Evolutionary conservation across 2,797 vertebrate species (phyloP), one percentile per base, ranked within the genome.

Genomic region (Centroberyx gerrardi): DNA sequence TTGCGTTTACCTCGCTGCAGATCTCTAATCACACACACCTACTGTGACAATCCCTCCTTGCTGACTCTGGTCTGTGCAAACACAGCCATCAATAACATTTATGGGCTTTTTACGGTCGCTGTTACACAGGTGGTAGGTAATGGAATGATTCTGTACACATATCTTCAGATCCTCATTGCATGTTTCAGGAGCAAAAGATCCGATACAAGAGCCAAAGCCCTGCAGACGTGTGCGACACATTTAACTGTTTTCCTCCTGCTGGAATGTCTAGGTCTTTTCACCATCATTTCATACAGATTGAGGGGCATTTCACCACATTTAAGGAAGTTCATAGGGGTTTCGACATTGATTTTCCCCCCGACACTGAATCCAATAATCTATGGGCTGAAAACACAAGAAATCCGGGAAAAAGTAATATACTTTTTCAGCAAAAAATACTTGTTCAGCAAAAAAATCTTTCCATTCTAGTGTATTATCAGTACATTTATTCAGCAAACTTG

Each of bases 171-270:
- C 27, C 90, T 96, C 2, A 8, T 93, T 0, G 75, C 92, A 0
- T 95, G 94, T 36, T 95, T 94, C 52, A 88, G 40, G 55, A 92
- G 74, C 56, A 94, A 90, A 68, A 68, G 65, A 3, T 52, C 89
- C 0, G 94, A 95, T 65, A 94, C 91, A 0, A 94, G 87, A 80
- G 84, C 85, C 59, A 96, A 95, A 88, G 94, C 94, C 14, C 42
- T 95, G 58, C 93, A 95, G 83, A 95, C 95, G 0, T 95, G 95
- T 62, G 93, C 91, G 0, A 95, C 93, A 10, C 94, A 95, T 61
- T 84, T 95, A 0, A 56, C 61, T 7, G 91, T 95, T 8, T 94
- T 92, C 48, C 73, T 94, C 3, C 22, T 95, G 55, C 22, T 95
- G 49, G 94, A 95, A 63, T 92, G 93, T 81, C 78, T 95, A 5